A percentile compares a stretch with the other conserved stretches of the same genome.
phyloP scores from a whole-genome alignment of 2,797 vertebrate species.

The Antrozous pallidus region DNA sequence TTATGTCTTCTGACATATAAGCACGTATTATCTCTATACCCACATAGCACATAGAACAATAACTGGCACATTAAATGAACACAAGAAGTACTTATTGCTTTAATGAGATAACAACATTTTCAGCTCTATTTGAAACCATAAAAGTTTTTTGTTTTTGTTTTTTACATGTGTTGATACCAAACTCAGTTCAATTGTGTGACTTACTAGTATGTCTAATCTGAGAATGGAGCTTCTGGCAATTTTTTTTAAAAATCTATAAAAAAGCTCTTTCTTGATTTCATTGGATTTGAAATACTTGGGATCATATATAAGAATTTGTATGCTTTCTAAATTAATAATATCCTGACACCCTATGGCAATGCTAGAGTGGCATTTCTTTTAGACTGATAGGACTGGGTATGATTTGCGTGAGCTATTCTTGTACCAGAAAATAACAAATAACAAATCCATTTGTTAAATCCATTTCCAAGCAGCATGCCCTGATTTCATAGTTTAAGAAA shows the following conservation, averaged over 20 bases:
- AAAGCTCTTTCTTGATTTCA: neutral
- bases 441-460: no score
- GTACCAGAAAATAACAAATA: slow-evolving; percentile 67
- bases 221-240: neutral
- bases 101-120: neutral
- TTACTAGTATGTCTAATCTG: neutral
- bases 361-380: slow-evolving; percentile 25
- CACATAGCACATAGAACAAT: neutral
- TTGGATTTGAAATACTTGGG: neutral
- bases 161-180: neutral
- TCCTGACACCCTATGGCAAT: neutral
- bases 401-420: slow-evolving; percentile 70
- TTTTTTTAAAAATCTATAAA: neutral
- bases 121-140: neutral
- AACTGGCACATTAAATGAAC: neutral
- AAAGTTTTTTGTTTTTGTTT: neutral
- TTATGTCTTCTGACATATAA: slow-evolving; percentile 8
- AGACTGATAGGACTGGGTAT: slow-evolving; percentile 52
- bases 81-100: neutral
- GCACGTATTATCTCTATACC: neutral
- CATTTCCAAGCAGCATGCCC: slow-evolving; percentile 54
- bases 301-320: slow-evolving; percentile 41
- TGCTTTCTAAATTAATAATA: slow-evolving; percentile 64
- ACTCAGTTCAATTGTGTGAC: neutral
- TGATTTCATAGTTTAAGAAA: slow-evolving; percentile 58